Evolutionary conservation across 2,888 invertebrate genomes (phyloP), one percentile per base, ranked within the genome.

Genomic region (Drosophila ezoana): DNA sequence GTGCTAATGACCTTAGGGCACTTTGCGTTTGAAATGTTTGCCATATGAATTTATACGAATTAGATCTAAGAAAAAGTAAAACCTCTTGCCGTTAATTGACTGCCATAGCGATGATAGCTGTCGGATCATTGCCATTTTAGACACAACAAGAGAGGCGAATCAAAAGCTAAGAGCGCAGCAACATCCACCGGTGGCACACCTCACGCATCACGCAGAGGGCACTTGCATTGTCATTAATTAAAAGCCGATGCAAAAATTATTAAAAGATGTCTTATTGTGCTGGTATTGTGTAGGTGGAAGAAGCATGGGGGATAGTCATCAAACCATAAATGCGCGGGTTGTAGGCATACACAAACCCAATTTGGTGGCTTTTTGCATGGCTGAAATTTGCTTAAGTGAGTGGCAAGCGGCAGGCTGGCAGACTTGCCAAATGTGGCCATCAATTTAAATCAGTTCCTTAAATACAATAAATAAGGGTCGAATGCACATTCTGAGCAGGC

Each of bases 301-400:
- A 8, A 33, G 37, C 3, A 28, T 28, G 20, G 0, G 4, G 9
- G 10, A 35, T 32, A 51, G 14, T 43, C 53, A 54, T 63, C 58
- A 71, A 75, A 75, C 68, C 62, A 51, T 76, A 76, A 70, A 58
- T 67, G 66, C 51, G 65, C 43, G 74, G 57, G 56, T 60, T 62
- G 57, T 66, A n/a, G 64, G 57, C 20, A 35, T 16, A 47, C 13
- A 41, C 40, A 54, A 56, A 62, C 68, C 48, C 76, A 76, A 71
- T 79, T 73, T 68, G 51, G 54, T 53, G 56, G 60, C 49, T 71
- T 65, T 81, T 67, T 66, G 67, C 69, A 65, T 75, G 69, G 59
- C 57, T 82, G 48, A 88, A 85, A 86, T 82, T 88, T 83, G 86
- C 88, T 83, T 88, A 87, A 83, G 80, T 87, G 88, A 79, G 82